phyloP scores from a whole-genome alignment of 2,888 invertebrate species.

The Callinectes sapidus region DNA sequence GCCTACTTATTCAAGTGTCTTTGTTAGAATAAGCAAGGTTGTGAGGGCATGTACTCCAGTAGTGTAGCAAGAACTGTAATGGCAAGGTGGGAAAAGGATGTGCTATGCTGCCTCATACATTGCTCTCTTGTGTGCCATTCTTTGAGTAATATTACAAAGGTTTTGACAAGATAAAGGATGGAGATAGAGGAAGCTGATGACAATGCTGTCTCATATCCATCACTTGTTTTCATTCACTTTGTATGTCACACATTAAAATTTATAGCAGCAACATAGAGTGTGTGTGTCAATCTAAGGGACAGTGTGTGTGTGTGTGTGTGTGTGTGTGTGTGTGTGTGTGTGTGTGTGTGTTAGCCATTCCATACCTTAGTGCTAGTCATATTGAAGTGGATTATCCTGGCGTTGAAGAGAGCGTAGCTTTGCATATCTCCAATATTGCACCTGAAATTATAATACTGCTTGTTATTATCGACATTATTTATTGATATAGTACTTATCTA shows the following conservation, averaged over 20 bases:
- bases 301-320: neutral
- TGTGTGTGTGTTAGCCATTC: neutral
- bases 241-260: neutral
- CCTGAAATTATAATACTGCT: conserved; percentile 39
- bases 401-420: conserved; percentile 60
- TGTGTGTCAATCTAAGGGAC: neutral
- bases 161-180: no score
- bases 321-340: no score
- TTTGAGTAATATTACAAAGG: neutral
- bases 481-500: neutral
- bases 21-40: neutral
- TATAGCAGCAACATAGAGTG: neutral
- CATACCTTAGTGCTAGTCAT: conserved; percentile 64
- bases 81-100: neutral
- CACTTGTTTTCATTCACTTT: neutral
- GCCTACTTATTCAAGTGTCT: neutral
- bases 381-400: conserved; percentile 59
- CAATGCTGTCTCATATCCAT: neutral
- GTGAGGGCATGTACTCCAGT: neutral
- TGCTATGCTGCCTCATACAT: neutral
- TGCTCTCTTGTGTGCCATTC: neutral
- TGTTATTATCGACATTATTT: neutral
- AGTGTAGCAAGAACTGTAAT: neutral
- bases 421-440: conserved; percentile 60
- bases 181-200: neutral